phyloP scores from a whole-genome alignment of 1,140 invertebrate genomes.

The Meloidogyne exigua region DNA sequence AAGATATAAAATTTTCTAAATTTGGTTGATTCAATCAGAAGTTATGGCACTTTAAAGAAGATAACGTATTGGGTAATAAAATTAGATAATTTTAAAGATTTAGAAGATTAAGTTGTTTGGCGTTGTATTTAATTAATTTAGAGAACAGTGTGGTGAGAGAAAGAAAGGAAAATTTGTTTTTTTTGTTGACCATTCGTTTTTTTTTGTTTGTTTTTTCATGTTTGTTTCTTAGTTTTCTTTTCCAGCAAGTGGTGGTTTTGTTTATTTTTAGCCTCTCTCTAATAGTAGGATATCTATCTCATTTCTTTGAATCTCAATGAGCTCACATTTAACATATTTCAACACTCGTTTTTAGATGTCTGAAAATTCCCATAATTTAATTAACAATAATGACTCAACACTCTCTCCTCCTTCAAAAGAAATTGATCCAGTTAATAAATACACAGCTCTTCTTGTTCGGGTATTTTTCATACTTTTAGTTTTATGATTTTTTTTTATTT shows the following conservation, averaged over 20 bases:
- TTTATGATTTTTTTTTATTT: neutral
- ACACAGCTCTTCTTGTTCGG: conserved; percentile 20
- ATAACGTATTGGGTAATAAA: neutral
- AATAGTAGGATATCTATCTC: no score
- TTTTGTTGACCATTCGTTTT: neutral
- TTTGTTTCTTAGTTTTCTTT: neutral
- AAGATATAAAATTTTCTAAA: neutral
- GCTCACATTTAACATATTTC: no score
- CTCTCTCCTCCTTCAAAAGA: neutral
- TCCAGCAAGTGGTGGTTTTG: no score
- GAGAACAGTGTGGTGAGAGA: neutral
- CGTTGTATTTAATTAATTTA: neutral
- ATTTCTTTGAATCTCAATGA: no score
- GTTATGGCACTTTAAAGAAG: neutral
- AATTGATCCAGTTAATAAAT: conserved; percentile 26
- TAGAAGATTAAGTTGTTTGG: neutral
- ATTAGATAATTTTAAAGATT: neutral
- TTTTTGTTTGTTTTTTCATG: no score
- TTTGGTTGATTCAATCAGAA: neutral
- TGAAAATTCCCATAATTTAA: neutral
- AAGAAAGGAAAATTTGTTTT: neutral
- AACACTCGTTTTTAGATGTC: neutral
- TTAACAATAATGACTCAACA: neutral
- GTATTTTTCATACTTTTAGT: conserved; percentile 6
- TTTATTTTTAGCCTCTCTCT: no score